These are phyloP conservation scores for Achatina immaculata DNA, from an alignment of 1,140 invertebrate genomes.

Conservation along the genomic window DNA sequence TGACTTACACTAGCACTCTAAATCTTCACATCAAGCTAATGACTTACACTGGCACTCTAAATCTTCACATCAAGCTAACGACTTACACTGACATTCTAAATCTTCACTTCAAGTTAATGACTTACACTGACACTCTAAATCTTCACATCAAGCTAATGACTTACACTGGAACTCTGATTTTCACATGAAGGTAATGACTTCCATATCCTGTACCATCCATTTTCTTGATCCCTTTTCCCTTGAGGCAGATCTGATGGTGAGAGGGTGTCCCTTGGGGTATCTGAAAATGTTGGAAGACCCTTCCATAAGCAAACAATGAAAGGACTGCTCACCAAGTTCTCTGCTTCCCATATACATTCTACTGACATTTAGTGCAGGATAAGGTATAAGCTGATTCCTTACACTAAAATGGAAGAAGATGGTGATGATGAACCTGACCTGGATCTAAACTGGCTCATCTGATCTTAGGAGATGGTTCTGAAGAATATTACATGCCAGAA, in stretches of 20 bases:
- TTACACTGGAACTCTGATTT: conserved; percentile 81
- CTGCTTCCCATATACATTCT: not conserved
- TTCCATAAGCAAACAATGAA: not conserved
- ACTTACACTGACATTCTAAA: not conserved
- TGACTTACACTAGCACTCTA: not conserved
- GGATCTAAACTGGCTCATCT: no score
- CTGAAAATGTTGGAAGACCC: conserved; percentile 72
- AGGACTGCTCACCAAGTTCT: not conserved
- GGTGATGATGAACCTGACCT: no score
- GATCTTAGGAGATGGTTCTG: no score
- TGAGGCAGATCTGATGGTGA: conserved; percentile 86
- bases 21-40: not conserved
- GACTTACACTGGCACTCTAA: not conserved
- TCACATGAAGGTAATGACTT: conserved; percentile 97
- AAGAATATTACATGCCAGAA: no score
- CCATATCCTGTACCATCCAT: conserved; percentile 91
- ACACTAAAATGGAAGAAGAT: not conserved
- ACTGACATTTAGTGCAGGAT: not conserved
- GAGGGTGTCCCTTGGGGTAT: conserved; percentile 93
- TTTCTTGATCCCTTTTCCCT: conserved; percentile 92
- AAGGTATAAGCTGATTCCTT: not conserved
- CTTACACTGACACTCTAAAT: not conserved
- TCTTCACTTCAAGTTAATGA: not conserved
- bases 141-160: conserved; percentile 29
- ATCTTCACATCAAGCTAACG: not conserved